Evolutionary conservation across 2,888 invertebrate genomes (phyloP), one percentile per base, ranked within the genome.

Genomic region (Gari tellinella): DNA sequence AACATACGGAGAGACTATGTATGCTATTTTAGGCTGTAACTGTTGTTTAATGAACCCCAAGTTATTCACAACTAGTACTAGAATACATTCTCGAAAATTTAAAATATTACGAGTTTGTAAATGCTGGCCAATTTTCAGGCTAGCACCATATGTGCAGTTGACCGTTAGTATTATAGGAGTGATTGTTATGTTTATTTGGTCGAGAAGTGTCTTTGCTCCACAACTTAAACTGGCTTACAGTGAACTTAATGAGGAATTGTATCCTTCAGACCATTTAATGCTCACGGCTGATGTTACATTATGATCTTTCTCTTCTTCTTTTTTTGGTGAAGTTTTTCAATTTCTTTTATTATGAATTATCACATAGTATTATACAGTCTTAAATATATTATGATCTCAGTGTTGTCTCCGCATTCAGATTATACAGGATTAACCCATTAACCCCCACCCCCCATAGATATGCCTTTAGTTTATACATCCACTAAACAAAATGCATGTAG

Each of bases 191-290:
- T 48, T 67, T 23, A 49, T 77, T 5, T 52, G 80, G 40, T 64
- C 63, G 8, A 63, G 66, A 17, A 56, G 37, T 25, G 56, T 75
- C 8, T 86, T 89, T 55, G 19, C 40, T 17, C 64, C 74, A 31
- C 65, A 76, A 41, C 51, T 89, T 19, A 62, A 81, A 26, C 75
- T 82, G 26, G 65, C 87, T 17, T 80, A 82, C 72, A 60, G 58
- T 38, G 65, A 86, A 19, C 75, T 89, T 68, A 82, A 84, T 51
- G 89, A 90, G 64, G 90, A 89, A 57, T 66, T 82, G 46, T 87
- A 80, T 75, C 88, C 89, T 2, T 89, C 90, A 5, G 90, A 90
- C 68, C 90, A 90, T 80, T 57, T 89, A 17, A 84, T 90, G 83
- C 57, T 89, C 14, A 67, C 67, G 25, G 83, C 51, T 19, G 68